phyloP scores from a whole-genome alignment of 2,113 vertebrate genomes.

The Vicugna pacos region DNA sequence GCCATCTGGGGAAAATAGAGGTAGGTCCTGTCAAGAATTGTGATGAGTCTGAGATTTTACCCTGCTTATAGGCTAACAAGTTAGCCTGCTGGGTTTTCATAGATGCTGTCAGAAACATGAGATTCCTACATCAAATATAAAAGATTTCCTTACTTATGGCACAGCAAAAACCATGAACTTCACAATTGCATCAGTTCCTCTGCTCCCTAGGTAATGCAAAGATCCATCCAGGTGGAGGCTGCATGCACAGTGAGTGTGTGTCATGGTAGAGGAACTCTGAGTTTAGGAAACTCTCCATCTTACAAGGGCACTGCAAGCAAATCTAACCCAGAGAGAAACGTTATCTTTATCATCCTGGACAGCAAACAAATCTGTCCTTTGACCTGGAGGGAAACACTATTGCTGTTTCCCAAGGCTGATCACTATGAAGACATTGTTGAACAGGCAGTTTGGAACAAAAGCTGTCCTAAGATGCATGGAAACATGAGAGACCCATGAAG shows the following conservation, averaged over 20 bases:
- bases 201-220: not conserved
- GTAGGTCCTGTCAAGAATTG: not conserved
- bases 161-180: not conserved
- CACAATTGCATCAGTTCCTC: not conserved
- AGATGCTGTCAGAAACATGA: not conserved
- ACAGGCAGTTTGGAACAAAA: constrained; percentile 18
- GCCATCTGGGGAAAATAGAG: not conserved
- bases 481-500: not conserved
- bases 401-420: not conserved
- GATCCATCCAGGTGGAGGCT: not conserved
- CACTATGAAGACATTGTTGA: not conserved
- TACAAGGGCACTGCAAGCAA: not conserved
- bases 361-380: not conserved
- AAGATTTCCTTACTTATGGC: not conserved
- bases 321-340: not conserved
- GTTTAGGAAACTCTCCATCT: not conserved
- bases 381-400: not conserved
- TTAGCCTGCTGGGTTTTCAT: not conserved
- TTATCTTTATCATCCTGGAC: not conserved
- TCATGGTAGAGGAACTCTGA: not conserved
- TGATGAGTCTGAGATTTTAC: not conserved
- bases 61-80: not conserved
- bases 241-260: not conserved
- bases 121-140: not conserved
- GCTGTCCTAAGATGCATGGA: not conserved